Evolutionary conservation across 2,113 vertebrate genomes (phyloP).

Genomic region (Pagrus major): DNA sequence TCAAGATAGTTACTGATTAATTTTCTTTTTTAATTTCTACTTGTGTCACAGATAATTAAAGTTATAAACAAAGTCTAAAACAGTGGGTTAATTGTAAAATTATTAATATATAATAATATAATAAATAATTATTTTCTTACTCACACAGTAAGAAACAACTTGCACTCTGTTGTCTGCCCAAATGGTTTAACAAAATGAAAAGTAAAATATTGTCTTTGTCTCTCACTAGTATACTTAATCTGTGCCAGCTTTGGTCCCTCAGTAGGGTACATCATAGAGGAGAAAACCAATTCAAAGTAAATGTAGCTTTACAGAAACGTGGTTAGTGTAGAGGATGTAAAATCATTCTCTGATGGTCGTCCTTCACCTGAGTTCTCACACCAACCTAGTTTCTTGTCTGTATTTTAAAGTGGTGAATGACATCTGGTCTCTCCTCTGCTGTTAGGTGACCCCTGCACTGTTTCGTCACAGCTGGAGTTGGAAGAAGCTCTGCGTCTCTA

Average conservation of each 20-base stretch:
- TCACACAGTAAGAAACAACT: too few species aligned
- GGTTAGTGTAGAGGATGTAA: background rate
- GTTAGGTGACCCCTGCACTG: constrained; percentile 96
- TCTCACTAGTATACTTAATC: background rate
- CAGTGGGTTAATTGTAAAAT: too few species aligned
- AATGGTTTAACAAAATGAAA: too few species aligned
- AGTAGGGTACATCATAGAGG: background rate
- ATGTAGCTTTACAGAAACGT: background rate
- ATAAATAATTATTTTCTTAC: too few species aligned
- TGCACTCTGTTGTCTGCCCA: too few species aligned
- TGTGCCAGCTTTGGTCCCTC: background rate
- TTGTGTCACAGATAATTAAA: background rate
- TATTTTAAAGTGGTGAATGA: constrained; percentile 26
- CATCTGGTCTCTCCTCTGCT: constrained; percentile 27
- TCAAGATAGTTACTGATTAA: background rate
- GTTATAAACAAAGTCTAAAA: too few species aligned
- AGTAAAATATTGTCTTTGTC: background rate
- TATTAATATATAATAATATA: too few species aligned
- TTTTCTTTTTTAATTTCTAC: too few species aligned
- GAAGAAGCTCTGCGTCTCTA: constrained; percentile 98
- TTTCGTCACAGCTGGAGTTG: constrained; percentile 97
- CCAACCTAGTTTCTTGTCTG: background rate
- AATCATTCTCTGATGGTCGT: background rate
- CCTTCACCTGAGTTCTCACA: background rate
- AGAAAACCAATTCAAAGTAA: background rate